Percentiles rank a stretch among this genome's conserved stretches.
phyloP scores from a whole-genome alignment of 2,113 vertebrate species.

The Falco punctatus region DNA sequence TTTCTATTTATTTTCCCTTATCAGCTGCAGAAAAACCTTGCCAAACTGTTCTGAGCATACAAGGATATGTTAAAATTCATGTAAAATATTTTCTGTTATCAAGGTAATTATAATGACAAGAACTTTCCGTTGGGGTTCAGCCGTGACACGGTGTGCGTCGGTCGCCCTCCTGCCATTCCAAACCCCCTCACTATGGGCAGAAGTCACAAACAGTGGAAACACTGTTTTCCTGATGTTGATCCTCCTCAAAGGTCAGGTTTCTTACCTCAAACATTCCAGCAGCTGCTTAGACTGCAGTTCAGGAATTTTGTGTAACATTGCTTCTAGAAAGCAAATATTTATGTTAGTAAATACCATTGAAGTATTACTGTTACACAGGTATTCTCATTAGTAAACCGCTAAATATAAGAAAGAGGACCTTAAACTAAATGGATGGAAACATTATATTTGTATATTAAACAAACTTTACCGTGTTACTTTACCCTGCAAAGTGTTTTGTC shows the following conservation, averaged over 20 bases:
- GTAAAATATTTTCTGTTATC: slow-evolving; percentile 35
- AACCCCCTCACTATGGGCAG: slow-evolving; percentile 7
- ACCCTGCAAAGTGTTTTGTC: neutral
- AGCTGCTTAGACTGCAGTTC: slow-evolving; percentile 56
- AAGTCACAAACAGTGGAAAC: slow-evolving; percentile 50
- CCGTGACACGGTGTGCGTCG: neutral
- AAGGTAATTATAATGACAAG: neutral
- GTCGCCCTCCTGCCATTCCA: neutral
- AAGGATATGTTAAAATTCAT: slow-evolving; percentile 28
- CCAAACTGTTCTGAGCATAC: neutral
- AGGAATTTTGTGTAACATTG: slow-evolving; percentile 54
- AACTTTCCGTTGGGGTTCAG: neutral
- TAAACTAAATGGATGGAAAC: neutral
- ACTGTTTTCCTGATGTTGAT: slow-evolving; percentile 58
- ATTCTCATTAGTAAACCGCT: slow-evolving; percentile 49
- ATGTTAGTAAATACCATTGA: slow-evolving; percentile 69
- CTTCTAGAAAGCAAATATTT: slow-evolving; percentile 73
- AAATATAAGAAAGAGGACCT: slow-evolving; percentile 22
- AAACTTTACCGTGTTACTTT: neutral
- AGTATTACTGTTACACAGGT: slow-evolving; percentile 46
- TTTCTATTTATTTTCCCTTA: slow-evolving; percentile 45
- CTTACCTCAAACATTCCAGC: slow-evolving; percentile 65
- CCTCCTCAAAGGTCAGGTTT: slow-evolving; percentile 51
- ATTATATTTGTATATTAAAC: slow-evolving; percentile 8
- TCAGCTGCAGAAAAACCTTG: slow-evolving; percentile 27